Evolutionary conservation across 2,888 invertebrate genomes (phyloP), one percentile per base, ranked within the genome.

Genomic region (Dynastes tityus): DNA sequence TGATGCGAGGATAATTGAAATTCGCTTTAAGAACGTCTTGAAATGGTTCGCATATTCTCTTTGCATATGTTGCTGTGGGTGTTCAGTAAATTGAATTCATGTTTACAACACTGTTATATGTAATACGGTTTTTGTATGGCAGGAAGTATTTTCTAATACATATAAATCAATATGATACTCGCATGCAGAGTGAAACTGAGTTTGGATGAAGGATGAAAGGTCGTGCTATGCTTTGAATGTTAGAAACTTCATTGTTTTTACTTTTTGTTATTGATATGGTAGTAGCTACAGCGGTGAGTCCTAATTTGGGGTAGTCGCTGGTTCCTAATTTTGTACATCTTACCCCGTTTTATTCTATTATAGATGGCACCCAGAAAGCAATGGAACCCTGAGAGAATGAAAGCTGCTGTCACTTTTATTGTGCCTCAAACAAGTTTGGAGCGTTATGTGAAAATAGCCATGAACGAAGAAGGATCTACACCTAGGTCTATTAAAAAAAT

Each of bases 1-100:
- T 63, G 63, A 63, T 63, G 55, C 22, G n/a, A 63, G 32, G 29
- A 63, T 27, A 63, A 63, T 63, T 63, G 63, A 63, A 63, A 63
- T 63, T 9, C 3, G 32, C 32, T 63, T 63, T 32, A 63, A 29
- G 29, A 63, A 63, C 29, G 29, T 27, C 63, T 63, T 63, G 13
- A 63, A 32, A 63, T 63, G 13, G 29, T 29, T 63, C 32, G 27
- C 29, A 11, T 63, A 11, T 13, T 63, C 11, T 63, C 63, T 29
- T 32, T 63, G 27, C 63, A 63, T 63, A 29, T 13, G 29, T 11
- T n/a, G 8, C 27, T 32, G 63, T 63, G 5, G 63, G 63, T 29
- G 63, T 63, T 63, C 29, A 63, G 63, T 32, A 63, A 63, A 63
- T 63, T 63, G 32, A 63, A 63, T 63, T 13, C 27, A 11, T 13